Evolutionary conservation across 2,888 invertebrate species (phyloP).

Genomic region (Stratiomys singularior): DNA sequence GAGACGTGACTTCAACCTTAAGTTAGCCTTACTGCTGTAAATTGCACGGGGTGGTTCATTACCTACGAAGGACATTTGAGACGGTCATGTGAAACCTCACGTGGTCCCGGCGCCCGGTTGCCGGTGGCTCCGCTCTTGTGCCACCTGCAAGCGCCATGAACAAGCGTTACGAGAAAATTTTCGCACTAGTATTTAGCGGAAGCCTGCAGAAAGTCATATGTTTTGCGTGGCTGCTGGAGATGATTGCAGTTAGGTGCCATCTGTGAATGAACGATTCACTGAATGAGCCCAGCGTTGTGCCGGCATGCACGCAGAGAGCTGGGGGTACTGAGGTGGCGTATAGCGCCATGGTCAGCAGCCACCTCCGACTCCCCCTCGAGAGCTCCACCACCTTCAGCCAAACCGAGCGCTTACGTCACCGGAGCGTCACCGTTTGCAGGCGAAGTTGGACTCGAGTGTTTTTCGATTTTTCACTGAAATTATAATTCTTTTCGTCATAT

Average conservation of each 20-base stretch:
- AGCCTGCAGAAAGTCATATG: too few species aligned
- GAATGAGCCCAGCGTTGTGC: too few species aligned
- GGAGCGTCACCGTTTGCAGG: conserved; percentile 1
- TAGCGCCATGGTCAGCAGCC: conserved; percentile 11
- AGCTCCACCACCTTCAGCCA: conserved; percentile 21
- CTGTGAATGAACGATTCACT: conserved; percentile 9
- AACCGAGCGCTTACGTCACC: conserved; percentile 52
- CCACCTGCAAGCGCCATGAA: too few species aligned
- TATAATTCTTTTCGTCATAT: neutral
- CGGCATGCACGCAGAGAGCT: neutral
- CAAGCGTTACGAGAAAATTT: too few species aligned
- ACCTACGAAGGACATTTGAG: too few species aligned
- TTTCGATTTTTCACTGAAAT: conserved; percentile 37
- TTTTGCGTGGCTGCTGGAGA: too few species aligned
- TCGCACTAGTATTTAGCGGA: too few species aligned
- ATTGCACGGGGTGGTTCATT: too few species aligned
- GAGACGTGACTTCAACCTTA: neutral
- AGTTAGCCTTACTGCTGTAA: too few species aligned
- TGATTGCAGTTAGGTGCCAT: neutral
- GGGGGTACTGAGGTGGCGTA: neutral
- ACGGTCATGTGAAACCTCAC: too few species aligned
- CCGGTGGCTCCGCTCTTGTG: too few species aligned
- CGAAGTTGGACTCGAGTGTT: conserved; percentile 18
- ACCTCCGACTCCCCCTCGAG: neutral
- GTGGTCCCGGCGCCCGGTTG: too few species aligned